phyloP scores from a whole-genome alignment of 2,797 vertebrate species.

The Triplophysa yarkandensis region DNA sequence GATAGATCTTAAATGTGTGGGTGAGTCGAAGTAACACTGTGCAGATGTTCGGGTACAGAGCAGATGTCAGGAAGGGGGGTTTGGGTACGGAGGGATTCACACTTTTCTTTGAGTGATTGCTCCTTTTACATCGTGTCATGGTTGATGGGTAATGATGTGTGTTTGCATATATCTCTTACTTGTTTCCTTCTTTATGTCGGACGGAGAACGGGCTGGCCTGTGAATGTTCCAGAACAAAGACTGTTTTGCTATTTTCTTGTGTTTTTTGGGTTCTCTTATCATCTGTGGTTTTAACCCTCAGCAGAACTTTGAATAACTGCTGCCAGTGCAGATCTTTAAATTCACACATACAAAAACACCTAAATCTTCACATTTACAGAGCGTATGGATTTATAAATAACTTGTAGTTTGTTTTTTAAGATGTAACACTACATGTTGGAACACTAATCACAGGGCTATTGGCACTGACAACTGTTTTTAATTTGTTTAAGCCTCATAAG shows the following conservation, averaged over 20 bases:
- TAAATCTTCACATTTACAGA: neutral
- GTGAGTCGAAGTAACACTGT: slow-evolving; percentile 42
- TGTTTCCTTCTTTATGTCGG: neutral
- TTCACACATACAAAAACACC: neutral
- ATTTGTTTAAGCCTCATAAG: no score
- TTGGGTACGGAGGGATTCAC: slow-evolving; percentile 39
- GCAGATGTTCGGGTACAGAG: slow-evolving; percentile 52
- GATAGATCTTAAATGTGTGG: slow-evolving; percentile 12
- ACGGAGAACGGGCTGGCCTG: neutral
- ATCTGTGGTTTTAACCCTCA: neutral
- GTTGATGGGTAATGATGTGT: slow-evolving; percentile 48
- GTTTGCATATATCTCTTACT: slow-evolving; percentile 23
- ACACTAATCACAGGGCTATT: no score
- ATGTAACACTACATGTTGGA: no score
- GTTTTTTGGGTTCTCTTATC: neutral
- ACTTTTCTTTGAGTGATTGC: slow-evolving; percentile 39
- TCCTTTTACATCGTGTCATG: slow-evolving; percentile 48
- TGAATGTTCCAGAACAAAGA: slow-evolving; percentile 12
- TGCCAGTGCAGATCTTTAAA: neutral
- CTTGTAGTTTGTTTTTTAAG: neutral
- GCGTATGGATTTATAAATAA: neutral
- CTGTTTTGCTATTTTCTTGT: neutral
- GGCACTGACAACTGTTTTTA: no score
- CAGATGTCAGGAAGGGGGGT: slow-evolving; percentile 50
- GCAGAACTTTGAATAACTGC: neutral